These are phyloP conservation scores for Lapara coniferarum DNA, from an alignment of 2,888 invertebrate genomes.

Conservation along the genomic window DNA sequence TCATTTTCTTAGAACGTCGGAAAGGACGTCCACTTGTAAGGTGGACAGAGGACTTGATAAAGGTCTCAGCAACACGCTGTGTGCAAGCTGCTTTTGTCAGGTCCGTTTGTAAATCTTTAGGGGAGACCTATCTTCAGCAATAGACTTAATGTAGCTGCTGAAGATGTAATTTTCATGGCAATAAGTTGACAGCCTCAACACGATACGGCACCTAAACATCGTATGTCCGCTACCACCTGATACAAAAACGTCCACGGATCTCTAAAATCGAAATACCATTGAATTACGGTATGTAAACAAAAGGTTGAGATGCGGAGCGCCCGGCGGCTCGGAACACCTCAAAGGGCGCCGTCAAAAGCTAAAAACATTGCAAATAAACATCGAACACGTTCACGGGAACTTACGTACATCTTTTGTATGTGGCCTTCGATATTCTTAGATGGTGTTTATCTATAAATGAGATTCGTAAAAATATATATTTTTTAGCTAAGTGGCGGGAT, in stretches of 20 bases:
- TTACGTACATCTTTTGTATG: not conserved
- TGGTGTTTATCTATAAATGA: not conserved
- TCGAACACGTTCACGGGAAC: conserved; percentile 27
- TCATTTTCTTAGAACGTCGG: too few relatives aligned
- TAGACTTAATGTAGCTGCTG: too few relatives aligned
- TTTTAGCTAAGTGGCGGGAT: not conserved
- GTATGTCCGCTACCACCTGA: too few relatives aligned
- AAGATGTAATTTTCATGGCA: too few relatives aligned
- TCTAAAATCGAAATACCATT: conserved; percentile 16
- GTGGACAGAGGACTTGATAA: too few relatives aligned
- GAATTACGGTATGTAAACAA: conserved; percentile 27
- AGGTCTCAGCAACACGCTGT: too few relatives aligned
- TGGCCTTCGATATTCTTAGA: not conserved
- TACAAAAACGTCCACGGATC: not conserved
- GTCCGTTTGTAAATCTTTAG: too few relatives aligned
- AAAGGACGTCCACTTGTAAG: too few relatives aligned
- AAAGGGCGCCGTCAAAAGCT: conserved; percentile 46
- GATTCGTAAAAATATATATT: not conserved
- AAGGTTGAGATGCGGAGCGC: conserved; percentile 5
- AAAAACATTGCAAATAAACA: conserved; percentile 53
- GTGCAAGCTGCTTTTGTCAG: too few relatives aligned
- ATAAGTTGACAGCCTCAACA: too few relatives aligned
- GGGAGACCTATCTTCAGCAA: too few relatives aligned
- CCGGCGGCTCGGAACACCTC: conserved; percentile 31
- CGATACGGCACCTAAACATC: too few relatives aligned